These are phyloP conservation scores for Indri indri DNA, from an alignment of 2,113 vertebrate genomes.

Conservation along the genomic window DNA sequence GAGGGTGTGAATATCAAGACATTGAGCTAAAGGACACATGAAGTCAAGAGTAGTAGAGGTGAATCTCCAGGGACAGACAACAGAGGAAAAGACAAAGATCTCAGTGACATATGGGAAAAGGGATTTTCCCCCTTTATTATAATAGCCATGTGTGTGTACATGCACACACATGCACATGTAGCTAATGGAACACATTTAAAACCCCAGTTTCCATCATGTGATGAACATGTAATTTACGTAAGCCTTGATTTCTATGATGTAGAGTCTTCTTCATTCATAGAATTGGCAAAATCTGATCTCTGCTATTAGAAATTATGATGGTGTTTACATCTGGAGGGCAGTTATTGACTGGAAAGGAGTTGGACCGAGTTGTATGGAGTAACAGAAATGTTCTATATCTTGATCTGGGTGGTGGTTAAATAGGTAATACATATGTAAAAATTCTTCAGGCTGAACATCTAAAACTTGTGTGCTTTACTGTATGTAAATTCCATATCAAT, in stretches of 20 bases:
- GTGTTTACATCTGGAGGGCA: neutral
- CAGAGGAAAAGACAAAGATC: neutral
- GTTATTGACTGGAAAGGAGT: slow-evolving; percentile 19
- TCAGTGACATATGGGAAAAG: neutral
- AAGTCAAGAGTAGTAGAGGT: neutral
- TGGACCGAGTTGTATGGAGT: neutral
- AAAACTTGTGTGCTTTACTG: neutral
- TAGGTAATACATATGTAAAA: neutral
- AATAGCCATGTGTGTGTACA: neutral
- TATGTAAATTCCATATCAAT: neutral
- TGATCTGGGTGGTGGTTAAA: neutral
- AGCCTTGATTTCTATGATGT: slow-evolving; percentile 49
- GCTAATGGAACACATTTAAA: slow-evolving; percentile 31
- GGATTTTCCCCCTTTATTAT: neutral
- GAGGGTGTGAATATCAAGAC: neutral
- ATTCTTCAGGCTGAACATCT: neutral
- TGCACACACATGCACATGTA: no score
- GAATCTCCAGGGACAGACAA: neutral
- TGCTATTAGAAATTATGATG: slow-evolving; percentile 35
- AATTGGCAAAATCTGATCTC: neutral
- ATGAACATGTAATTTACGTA: slow-evolving; percentile 5
- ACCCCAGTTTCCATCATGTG: neutral
- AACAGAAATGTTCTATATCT: slow-evolving; percentile 42
- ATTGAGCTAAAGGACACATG: neutral
- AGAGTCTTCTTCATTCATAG: slow-evolving; percentile 34